A percentile compares a stretch with the other conserved stretches of the same genome.
phyloP scores from a whole-genome alignment of 1,140 invertebrate genomes.

The Mylabris phalerata region DNA sequence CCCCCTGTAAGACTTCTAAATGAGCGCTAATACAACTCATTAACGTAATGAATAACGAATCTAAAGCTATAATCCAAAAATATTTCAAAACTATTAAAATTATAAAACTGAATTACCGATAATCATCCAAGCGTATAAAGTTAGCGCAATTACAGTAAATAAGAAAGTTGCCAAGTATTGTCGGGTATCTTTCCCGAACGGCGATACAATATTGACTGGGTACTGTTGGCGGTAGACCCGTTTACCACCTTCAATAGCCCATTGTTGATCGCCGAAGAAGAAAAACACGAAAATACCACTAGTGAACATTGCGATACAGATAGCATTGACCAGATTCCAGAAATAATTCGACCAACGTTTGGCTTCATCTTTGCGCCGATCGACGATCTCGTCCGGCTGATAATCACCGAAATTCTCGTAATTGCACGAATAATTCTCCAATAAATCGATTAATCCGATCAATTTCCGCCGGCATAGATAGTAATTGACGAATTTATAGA shows the following conservation, averaged over 20 bases:
- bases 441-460: too few species aligned
- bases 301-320: slow-evolving; percentile 4
- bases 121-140: slow-evolving; percentile 6
- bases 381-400: background rate
- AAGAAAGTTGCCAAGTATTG: slow-evolving; percentile 3
- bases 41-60: slow-evolving; percentile 24
- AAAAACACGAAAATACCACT: background rate
- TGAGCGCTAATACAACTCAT: slow-evolving; percentile 29
- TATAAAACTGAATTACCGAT: background rate
- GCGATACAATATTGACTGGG: slow-evolving; percentile 5
- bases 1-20: slow-evolving; percentile 28
- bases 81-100: background rate
- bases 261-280: slow-evolving; percentile 2
- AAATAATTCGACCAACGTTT: slow-evolving; percentile 5
- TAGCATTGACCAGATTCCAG: background rate
- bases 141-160: background rate
- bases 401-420: slow-evolving; percentile 1
- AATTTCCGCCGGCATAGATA: background rate
- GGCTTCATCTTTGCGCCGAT: background rate
- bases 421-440: background rate
- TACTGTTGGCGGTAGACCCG: slow-evolving; percentile 1
- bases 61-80: slow-evolving; percentile 3
- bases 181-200: slow-evolving; percentile 4
- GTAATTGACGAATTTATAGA: slow-evolving; percentile 1
- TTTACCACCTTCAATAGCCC: background rate